Evolutionary conservation across 37 sponge, comb jelly and placozoan genomes (phyloP), one percentile per base, ranked within the genome.

Genomic region (Eunapius fragilis): DNA sequence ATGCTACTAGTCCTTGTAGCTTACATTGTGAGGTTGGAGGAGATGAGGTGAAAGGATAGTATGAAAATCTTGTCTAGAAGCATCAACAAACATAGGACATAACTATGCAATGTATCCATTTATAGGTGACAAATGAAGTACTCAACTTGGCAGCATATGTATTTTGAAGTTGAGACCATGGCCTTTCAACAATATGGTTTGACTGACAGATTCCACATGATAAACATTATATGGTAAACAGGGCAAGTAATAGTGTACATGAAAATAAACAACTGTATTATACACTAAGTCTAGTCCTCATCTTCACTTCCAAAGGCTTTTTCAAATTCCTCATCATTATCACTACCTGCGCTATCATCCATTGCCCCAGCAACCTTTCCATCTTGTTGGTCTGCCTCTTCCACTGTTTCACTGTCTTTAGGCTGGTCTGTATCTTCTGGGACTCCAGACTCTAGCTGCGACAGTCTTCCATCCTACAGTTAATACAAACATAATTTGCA

Each of bases 401-500:
- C 86, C 32, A 67, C 26, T 2, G 38, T 30, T 9, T 37, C 87
- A 12, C 35, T 79, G 58, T 77, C 37, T 28, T 28, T 77, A 37
- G 34, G 72, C 25, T 87, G 88, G 68, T 87, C 90, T 19, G 89
- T 91, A 68, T 89, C 92, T 31, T 86, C 89, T 9, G 85, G 75
- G 25, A 87, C 72, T 50, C 87, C 78, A 2, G 92, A 85, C 70
- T 96, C 97, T 37, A 96, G 82, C 72, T 93, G 92, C 36, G 89
- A 88, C 68, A 90, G 41, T 30, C 94, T 78, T 3, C 47, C 71
- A 11, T 91, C 94, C 92, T 96, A 50, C 26, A 79, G 34, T 69
- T 70, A 34, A 12, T 67, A 41, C n/a, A 38, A 27, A 84, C 81
- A 78, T 45, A 19, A 48, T 41, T 41, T 41, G 41, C 6, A 41